Percentiles rank a stretch among this genome's conserved stretches.
These are phyloP conservation scores for Leguminivora glycinivorella DNA, from an alignment of 1,140 invertebrate species.

Conservation along the genomic window DNA sequence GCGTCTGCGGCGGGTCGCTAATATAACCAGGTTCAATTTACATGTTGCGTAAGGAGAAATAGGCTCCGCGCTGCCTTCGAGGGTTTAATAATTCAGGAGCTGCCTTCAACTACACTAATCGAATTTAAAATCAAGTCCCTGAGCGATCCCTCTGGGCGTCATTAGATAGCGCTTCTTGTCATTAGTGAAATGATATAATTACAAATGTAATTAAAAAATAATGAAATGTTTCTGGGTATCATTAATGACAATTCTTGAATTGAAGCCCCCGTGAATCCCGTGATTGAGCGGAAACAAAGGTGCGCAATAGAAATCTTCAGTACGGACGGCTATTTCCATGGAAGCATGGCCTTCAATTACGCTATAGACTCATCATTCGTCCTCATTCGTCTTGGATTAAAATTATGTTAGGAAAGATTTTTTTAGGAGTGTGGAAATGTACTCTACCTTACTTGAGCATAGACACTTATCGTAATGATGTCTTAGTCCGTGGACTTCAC, in stretches of 20 bases:
- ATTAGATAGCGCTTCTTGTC: neutral
- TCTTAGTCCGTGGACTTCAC: too few relatives aligned
- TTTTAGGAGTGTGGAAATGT: too few relatives aligned
- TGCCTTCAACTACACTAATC: constrained; percentile 18
- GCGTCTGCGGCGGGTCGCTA: neutral
- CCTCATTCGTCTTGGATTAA: too few relatives aligned
- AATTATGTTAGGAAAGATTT: too few relatives aligned
- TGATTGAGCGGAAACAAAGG: neutral
- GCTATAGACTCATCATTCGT: too few relatives aligned
- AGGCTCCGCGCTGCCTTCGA: neutral
- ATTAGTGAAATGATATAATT: constrained; percentile 6
- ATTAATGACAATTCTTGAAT: too few relatives aligned
- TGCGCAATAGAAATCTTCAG: constrained; percentile 7
- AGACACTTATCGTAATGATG: too few relatives aligned
- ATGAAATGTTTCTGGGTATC: neutral
- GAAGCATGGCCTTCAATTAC: neutral
- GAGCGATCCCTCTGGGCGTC: constrained; percentile 1
- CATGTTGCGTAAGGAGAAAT: neutral
- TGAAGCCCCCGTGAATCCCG: neutral
- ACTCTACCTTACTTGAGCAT: too few relatives aligned
- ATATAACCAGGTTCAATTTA: constrained; percentile 18
- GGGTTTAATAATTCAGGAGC: constrained; percentile 15
- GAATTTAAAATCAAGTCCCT: constrained; percentile 15
- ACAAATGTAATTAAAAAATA: neutral
- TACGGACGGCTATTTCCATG: neutral